Evolutionary conservation across 1,140 invertebrate species (phyloP).

Genomic region (Cardiocondyla obscurior): DNA sequence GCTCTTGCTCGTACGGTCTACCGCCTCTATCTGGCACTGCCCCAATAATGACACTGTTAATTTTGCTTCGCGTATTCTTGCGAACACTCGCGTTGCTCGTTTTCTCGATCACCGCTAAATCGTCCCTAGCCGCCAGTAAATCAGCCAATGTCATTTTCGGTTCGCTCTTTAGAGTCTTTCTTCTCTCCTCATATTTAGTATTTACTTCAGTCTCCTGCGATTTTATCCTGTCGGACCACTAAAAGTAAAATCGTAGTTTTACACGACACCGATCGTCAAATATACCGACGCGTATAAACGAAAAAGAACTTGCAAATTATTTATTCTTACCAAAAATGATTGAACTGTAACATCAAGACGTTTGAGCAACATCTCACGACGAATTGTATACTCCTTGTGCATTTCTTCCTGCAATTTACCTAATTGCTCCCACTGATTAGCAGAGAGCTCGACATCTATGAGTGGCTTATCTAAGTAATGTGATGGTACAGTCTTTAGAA

Average conservation of each 20-base stretch:
- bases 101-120: constrained; percentile 93
- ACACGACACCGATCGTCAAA: neutral
- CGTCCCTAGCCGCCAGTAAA: constrained; percentile 92
- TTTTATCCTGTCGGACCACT: constrained; percentile 94
- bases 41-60: constrained; percentile 95
- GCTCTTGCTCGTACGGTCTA: constrained; percentile 92
- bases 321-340: constrained; percentile 90
- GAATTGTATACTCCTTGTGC: constrained; percentile 91
- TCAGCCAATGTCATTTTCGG: constrained; percentile 88
- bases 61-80: constrained; percentile 90
- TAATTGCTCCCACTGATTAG: constrained; percentile 92
- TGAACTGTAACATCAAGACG: constrained; percentile 97
- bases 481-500: constrained; percentile 86
- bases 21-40: constrained; percentile 94
- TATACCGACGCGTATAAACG: neutral
- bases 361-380: constrained; percentile 94
- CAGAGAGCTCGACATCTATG: constrained; percentile 89
- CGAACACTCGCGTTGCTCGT: constrained; percentile 92
- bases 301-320: neutral
- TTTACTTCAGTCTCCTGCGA: constrained; percentile 89
- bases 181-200: constrained; percentile 87
- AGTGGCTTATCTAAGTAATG: constrained; percentile 90
- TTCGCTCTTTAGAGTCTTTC: constrained; percentile 86
- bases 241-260: constrained; percentile 62
- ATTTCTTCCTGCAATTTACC: constrained; percentile 89